Conservation (phyloP, 1,140 invertebrate species). For the Zaprionus vittiger region DNA sequence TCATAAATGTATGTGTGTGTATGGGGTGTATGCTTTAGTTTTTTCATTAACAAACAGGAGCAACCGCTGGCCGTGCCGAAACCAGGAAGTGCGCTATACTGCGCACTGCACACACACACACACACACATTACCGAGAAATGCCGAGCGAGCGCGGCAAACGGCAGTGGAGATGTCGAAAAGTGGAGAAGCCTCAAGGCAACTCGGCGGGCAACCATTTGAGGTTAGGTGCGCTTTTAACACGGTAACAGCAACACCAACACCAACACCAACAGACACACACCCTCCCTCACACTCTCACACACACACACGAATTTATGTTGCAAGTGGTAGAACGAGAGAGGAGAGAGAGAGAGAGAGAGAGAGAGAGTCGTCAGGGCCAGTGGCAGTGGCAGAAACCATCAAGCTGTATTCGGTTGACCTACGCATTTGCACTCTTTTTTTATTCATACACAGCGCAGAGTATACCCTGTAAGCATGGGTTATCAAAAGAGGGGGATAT, state of each 20-base stretch:
- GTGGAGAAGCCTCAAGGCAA: conserved; percentile 28
- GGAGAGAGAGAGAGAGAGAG: too few relatives aligned
- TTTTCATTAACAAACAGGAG: conserved; percentile 72
- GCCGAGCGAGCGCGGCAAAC: background rate
- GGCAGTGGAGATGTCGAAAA: background rate
- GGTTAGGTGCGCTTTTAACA: conserved; percentile 39
- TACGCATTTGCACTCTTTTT: conserved; percentile 14
- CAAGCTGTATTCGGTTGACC: conserved; percentile 37
- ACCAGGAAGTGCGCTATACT: conserved; percentile 75
- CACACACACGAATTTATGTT: conserved; percentile 15
- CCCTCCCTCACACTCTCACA: background rate
- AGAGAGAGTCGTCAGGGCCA: conserved; percentile 1
- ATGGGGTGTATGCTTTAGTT: conserved; percentile 10
- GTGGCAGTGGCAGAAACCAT: conserved; percentile 11
- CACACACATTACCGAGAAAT: conserved; percentile 14
- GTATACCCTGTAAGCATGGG: background rate
- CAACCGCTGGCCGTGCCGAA: conserved; percentile 29
- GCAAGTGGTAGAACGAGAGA: background rate
- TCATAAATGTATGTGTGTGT: conserved; percentile 24
- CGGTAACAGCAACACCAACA: conserved; percentile 11
- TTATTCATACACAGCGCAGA: background rate
- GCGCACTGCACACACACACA: conserved; percentile 50
- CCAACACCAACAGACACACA: background rate
- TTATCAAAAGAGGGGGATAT: background rate
- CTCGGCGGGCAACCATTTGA: conserved; percentile 34